phyloP scores from a whole-genome alignment of 2,888 invertebrate species.

The Ametastegia equiseti region DNA sequence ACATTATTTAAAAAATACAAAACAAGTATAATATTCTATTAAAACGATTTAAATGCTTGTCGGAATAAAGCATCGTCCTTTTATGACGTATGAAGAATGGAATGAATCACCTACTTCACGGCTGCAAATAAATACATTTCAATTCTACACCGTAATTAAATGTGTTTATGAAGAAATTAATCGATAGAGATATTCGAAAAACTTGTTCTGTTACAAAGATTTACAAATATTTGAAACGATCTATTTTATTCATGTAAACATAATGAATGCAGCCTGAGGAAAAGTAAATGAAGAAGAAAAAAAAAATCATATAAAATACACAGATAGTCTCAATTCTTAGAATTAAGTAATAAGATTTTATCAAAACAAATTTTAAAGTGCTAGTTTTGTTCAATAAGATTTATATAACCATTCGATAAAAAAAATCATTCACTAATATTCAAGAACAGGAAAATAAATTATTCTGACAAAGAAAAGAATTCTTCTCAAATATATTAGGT shows the following conservation, averaged over 20 bases:
- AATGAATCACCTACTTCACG: conserved; percentile 52
- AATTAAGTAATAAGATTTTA: too few relatives aligned
- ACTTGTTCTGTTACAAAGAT: background rate
- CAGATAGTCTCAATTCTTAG: background rate
- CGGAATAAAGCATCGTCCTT: conserved; percentile 58
- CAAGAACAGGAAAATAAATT: background rate
- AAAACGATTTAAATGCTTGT: conserved; percentile 53
- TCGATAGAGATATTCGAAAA: background rate
- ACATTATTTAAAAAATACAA: conserved; percentile 58
- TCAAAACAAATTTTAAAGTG: background rate
- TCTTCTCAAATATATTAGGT: background rate
- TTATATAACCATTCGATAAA: background rate
- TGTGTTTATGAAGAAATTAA: background rate
- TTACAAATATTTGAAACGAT: background rate
- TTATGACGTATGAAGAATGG: conserved; percentile 54
- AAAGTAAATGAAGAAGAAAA: background rate
- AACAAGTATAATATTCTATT: conserved; percentile 30
- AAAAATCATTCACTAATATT: background rate
- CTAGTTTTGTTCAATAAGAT: background rate
- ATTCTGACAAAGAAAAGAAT: background rate
- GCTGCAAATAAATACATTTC: background rate
- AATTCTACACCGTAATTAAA: background rate
- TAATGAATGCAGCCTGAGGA: background rate
- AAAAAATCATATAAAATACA: background rate
- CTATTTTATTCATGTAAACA: background rate